phyloP scores from a whole-genome alignment of 2,888 invertebrate genomes.

The Campoletis raptor region DNA sequence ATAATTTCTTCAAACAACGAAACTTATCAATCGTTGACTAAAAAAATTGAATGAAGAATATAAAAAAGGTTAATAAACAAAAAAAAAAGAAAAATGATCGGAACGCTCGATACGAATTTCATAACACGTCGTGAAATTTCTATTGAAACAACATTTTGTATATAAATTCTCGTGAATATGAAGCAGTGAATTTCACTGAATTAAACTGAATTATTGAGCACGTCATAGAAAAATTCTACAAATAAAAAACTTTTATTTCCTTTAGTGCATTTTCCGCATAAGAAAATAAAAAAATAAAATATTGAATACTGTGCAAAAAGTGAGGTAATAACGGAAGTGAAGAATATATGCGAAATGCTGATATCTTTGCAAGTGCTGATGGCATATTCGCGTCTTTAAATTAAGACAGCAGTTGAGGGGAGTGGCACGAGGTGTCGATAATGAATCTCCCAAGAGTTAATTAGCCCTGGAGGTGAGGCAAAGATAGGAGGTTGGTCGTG shows the following conservation, averaged over 20 bases:
- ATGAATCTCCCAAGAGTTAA: constrained; percentile 82
- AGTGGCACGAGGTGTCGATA: constrained; percentile 81
- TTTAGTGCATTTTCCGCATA: neutral
- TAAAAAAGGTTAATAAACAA: neutral
- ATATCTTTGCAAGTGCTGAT: constrained; percentile 38
- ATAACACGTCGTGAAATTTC: neutral
- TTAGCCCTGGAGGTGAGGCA: constrained; percentile 80
- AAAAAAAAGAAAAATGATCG: neutral
- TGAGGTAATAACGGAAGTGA: neutral
- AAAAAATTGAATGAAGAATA: neutral
- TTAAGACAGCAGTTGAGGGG: constrained; percentile 76
- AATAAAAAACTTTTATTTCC: neutral
- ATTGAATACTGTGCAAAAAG: neutral
- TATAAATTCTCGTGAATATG: neutral
- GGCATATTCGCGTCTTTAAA: constrained; percentile 71
- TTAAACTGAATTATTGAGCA: neutral
- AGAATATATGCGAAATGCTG: constrained; percentile 59
- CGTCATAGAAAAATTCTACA: neutral
- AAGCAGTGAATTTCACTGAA: neutral
- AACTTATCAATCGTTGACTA: neutral
- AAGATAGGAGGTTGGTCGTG: constrained; percentile 81
- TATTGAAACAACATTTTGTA: neutral
- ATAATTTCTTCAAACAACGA: neutral
- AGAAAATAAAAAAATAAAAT: neutral
- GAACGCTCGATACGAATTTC: neutral